Evolutionary conservation across 2,113 vertebrate species (phyloP).

Genomic region (Gambusia holbrooki): DNA sequence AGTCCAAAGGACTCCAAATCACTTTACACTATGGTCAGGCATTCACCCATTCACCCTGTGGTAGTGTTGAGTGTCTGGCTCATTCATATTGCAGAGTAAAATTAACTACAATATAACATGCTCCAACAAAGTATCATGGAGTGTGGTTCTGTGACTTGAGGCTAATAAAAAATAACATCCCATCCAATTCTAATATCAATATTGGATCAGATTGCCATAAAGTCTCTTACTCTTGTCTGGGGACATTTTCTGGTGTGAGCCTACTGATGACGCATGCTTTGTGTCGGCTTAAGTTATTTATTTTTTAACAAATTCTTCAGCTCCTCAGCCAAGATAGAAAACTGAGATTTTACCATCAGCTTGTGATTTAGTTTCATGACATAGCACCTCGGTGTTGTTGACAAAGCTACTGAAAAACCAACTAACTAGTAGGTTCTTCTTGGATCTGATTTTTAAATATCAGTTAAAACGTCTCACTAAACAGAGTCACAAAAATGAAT

Average conservation of each 20-base stretch:
- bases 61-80: background rate
- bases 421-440: conserved; percentile 11
- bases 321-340: background rate
- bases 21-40: no score
- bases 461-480: conserved; percentile 15
- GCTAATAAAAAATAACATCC: background rate
- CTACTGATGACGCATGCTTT: background rate
- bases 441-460: conserved; percentile 18
- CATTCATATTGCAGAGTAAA: background rate
- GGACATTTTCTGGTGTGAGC: background rate
- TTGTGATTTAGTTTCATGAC: background rate
- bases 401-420: background rate
- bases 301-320: background rate
- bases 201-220: background rate
- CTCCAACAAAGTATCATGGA: background rate
- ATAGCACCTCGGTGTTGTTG: background rate
- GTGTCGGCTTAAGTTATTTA: background rate
- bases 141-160: background rate
- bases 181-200: background rate
- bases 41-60: no score
- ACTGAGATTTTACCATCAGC: background rate
- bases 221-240: background rate
- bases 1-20: no score
- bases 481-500: conserved; percentile 1
- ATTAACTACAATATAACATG: background rate